Evolutionary conservation across 2,888 invertebrate species (phyloP).

Genomic region (Endomychus coccineus): DNA sequence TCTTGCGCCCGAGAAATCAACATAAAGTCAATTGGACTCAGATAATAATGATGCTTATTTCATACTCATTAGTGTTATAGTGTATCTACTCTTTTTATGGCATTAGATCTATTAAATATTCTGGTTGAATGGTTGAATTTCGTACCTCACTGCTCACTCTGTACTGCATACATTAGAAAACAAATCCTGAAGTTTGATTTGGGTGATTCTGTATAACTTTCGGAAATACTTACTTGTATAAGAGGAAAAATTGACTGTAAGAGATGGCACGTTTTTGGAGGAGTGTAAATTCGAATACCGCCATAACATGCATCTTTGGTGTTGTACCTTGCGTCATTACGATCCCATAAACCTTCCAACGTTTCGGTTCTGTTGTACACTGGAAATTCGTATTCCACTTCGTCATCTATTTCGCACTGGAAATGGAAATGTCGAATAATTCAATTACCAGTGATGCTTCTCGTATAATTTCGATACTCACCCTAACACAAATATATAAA

Average conservation of each 20-base stretch:
- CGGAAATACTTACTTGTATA: conserved; percentile 46
- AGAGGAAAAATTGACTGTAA: conserved; percentile 63
- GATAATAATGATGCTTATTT: too few species aligned
- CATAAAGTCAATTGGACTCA: too few species aligned
- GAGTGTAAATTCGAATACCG: conserved; percentile 54
- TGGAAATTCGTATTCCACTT: conserved; percentile 69
- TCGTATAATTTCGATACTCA: too few species aligned
- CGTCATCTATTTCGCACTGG: conserved; percentile 62
- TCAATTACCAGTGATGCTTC: too few species aligned
- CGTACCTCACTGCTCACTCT: too few species aligned
- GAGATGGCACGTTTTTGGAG: conserved; percentile 51
- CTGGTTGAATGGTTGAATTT: too few species aligned
- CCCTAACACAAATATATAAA: conserved; percentile 59
- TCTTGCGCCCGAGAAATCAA: too few species aligned
- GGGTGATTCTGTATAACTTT: too few species aligned
- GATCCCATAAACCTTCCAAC: conserved; percentile 60
- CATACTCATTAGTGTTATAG: too few species aligned
- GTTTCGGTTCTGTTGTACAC: conserved; percentile 61
- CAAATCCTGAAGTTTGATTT: not conserved
- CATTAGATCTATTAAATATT: too few species aligned
- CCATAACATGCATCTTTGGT: conserved; percentile 50
- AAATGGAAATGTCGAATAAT: conserved; percentile 24
- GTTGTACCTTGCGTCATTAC: conserved; percentile 47
- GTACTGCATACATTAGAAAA: too few species aligned
- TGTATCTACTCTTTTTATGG: too few species aligned